phyloP scores from a whole-genome alignment of 2,797 vertebrate genomes.

The Helostoma temminkii region DNA sequence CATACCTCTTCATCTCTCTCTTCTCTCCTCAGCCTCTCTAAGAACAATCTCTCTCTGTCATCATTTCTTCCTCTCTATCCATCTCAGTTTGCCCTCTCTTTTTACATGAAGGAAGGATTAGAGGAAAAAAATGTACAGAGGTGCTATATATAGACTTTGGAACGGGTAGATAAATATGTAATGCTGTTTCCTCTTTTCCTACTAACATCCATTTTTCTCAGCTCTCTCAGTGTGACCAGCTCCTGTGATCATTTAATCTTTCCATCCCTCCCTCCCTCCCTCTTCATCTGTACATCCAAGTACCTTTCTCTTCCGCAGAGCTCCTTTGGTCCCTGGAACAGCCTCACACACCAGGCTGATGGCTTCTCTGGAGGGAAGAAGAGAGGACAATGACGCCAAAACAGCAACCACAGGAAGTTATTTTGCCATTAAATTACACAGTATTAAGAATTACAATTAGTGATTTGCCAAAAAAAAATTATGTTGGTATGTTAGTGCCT shows the following conservation, averaged over 20 bases:
- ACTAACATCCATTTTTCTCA: slow-evolving; percentile 42
- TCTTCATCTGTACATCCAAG: slow-evolving; percentile 29
- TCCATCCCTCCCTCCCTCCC: slow-evolving; percentile 62
- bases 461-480: too few species aligned
- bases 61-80: slow-evolving; percentile 32
- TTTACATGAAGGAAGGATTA: slow-evolving; percentile 54
- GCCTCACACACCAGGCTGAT: slow-evolving; percentile 97
- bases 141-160: slow-evolving; percentile 64
- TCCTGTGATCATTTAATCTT: slow-evolving; percentile 80
- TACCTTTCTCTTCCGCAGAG: slow-evolving; percentile 98
- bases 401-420: slow-evolving; percentile 36
- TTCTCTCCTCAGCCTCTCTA: slow-evolving; percentile 48
- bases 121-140: slow-evolving; percentile 47
- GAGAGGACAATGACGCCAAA: slow-evolving; percentile 45
- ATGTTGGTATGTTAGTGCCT: background rate
- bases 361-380: slow-evolving; percentile 90
- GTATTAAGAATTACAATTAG: too few species aligned
- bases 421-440: too few species aligned
- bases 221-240: slow-evolving; percentile 20
- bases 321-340: slow-evolving; percentile 93
- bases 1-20: slow-evolving; percentile 73
- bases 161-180: slow-evolving; percentile 69
- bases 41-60: slow-evolving; percentile 45
- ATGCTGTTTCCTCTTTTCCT: slow-evolving; percentile 54
- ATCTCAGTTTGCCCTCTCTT: slow-evolving; percentile 38